Evolutionary conservation across 2,797 vertebrate species (phyloP), one percentile per base, ranked within the genome.

Genomic region (Anolis apletophallus): DNA sequence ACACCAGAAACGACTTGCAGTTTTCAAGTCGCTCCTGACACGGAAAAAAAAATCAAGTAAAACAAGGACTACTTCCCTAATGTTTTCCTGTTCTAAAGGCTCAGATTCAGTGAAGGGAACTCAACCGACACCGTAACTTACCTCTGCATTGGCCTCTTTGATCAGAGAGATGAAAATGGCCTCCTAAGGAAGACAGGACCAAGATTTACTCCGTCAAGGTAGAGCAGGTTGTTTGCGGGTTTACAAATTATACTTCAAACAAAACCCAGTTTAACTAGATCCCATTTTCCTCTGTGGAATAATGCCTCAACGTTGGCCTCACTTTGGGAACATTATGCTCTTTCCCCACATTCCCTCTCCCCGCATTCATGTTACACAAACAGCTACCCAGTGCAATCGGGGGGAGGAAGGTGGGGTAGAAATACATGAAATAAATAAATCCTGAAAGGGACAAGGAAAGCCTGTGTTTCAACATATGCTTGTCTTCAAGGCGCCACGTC

Each of bases 121-220:
- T 10, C 11, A 52, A 69, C 7, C 12, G 68, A 14, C 2, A 17
- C 54, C 71, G 13, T 46, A 59, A 94, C 96, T 96, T 89, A 98
- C 97, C 94, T 95, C 88, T 23, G 95, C 94, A 67, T 95, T 95
- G 36, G 91, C 91, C 73, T 97, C 95, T 91, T 96, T 96, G 91
- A 97, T 96, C n/a, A 97, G 86, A 5, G 94, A 91, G 90, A 91
- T 94, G 93, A 97, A 98, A 77, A 97, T 75, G 36, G 95, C 95
- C 91, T 97, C 97, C 97, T 98, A 90, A 17, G 87, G 74, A 29
- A 88, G 80, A 88, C 52, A 23, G 72, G 17, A 68, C 85, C 81
- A 78, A 73, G 78, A 3, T 55, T 0, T 29, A 10, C 40, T 54
- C 46, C 64, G 1, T 21, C 40, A 16, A 85, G 78, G 8, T 29